Conservation (phyloP, 2,113 vertebrate genomes). For the Esox niger region DNA sequence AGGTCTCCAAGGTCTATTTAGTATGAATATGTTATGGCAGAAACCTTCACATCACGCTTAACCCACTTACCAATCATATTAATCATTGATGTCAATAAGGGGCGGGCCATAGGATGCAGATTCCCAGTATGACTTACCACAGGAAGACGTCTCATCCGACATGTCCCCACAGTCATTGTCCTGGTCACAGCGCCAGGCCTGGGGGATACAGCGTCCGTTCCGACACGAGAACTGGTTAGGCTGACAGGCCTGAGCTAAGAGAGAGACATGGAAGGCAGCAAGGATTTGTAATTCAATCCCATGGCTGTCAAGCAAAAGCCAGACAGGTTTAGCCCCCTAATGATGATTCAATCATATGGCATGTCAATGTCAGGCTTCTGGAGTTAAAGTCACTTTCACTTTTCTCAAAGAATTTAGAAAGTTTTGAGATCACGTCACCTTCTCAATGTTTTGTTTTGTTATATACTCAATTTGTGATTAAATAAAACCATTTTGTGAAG, state of each 20-base stretch:
- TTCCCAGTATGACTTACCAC: constrained; percentile 77
- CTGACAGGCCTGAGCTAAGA: constrained; percentile 86
- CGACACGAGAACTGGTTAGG: constrained; percentile 87
- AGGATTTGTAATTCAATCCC: constrained; percentile 16
- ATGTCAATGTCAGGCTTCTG: constrained; percentile 31
- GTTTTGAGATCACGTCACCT: no score
- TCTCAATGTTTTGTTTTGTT: no score
- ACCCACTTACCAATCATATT: background rate
- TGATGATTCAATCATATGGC: constrained; percentile 43
- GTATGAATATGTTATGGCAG: background rate
- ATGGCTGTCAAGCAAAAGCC: constrained; percentile 32
- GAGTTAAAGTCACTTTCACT: background rate
- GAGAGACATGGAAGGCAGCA: constrained; percentile 1
- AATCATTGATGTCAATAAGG: background rate
- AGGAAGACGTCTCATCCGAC: constrained; percentile 85
- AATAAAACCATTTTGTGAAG: no score
- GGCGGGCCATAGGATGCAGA: background rate
- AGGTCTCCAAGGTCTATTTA: background rate
- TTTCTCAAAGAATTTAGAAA: no score
- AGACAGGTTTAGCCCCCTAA: constrained; percentile 38
- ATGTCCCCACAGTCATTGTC: constrained; percentile 93
- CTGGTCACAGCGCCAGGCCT: constrained; percentile 87
- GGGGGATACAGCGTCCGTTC: constrained; percentile 90
- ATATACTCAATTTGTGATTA: no score
- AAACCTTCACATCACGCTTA: no score